Percentiles rank a stretch among this genome's conserved stretches.
Evolutionary conservation across 2,113 vertebrate species (phyloP).

Genomic region (Elephas maximus): DNA sequence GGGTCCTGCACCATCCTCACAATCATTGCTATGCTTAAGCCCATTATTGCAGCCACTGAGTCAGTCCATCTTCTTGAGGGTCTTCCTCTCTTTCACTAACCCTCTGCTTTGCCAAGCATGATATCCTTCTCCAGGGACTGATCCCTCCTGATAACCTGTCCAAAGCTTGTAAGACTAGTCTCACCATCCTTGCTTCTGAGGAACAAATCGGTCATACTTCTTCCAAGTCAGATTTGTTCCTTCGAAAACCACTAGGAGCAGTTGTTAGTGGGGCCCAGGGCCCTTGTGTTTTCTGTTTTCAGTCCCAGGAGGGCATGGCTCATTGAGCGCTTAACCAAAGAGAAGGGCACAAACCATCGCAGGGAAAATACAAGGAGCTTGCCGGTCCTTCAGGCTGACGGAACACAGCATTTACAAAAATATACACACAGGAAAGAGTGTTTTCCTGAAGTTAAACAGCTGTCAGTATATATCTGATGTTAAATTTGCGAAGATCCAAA

Average conservation of each 20-base stretch:
- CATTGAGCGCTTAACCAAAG: neutral
- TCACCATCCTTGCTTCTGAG: no score
- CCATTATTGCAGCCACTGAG: no score
- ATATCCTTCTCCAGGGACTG: no score
- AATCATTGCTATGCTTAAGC: no score
- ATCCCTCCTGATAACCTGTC: no score
- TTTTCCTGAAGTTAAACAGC: neutral
- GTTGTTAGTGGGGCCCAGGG: neutral
- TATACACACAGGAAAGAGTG: neutral
- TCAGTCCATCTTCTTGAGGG: no score
- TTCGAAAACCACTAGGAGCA: neutral
- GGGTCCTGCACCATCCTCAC: no score
- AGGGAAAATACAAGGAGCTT: neutral
- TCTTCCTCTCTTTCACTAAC: no score
- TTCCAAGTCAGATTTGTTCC: no score
- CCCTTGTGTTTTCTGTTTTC: neutral
- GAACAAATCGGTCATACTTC: no score
- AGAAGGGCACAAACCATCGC: neutral
- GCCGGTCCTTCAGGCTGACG: neutral
- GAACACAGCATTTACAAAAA: neutral
- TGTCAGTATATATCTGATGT: neutral
- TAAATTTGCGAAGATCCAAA: neutral
- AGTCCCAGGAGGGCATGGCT: neutral
- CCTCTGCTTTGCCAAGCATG: no score
- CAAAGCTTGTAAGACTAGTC: no score